Base-by-base conservation (phyloP, 1,140 invertebrate species). In the Ips nitidus region DNA sequence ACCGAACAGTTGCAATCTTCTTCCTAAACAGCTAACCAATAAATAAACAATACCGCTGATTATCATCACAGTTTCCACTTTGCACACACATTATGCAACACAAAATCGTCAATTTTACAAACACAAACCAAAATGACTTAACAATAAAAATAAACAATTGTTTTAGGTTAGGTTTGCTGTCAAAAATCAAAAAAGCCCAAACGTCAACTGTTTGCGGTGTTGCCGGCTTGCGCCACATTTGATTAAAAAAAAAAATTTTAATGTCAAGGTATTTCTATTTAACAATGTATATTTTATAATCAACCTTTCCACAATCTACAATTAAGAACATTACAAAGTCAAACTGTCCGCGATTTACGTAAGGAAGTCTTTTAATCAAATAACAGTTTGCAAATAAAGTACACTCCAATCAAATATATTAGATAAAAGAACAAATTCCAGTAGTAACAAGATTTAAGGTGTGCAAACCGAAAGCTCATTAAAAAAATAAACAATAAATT, bases 201-300 rank as follows among this genome's bases (percentile, higher is more conserved):
- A 2, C 45, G 45, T 8, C 45, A 3, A 50, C 3, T 50, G 3
- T 8, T 2, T 50, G 45, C 2, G 45, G 3, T 2, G 6, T 50
- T 50, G 1, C 22, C 22, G 22, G 22, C 22, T 22, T 22, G 22
- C 22, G 22, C 22, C 22, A 22, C 22, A 22, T 22, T 22, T 22
- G 22, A 22, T 22, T 22, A 22, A 22, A 22, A 22, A 22, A 59
- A 53, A 22, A 55, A 36, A 41, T 38, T 56, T 73, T 77, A 78
- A 79, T 80, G 78, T 79, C 79, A 79, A 78, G 79, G 77, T 79
- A 80, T 79, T 80, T 80, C 78, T 80, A 80, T 80, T 79, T 79
- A 80, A 80, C 79, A 80, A 79, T 80, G 78, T 79, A 80, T 80
- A 80, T 76, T 77, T 80, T 79, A 80, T 80, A 79, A 75, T 80